Base-by-base conservation (phyloP, 1,140 invertebrate genomes). In the Sipha flava region DNA sequence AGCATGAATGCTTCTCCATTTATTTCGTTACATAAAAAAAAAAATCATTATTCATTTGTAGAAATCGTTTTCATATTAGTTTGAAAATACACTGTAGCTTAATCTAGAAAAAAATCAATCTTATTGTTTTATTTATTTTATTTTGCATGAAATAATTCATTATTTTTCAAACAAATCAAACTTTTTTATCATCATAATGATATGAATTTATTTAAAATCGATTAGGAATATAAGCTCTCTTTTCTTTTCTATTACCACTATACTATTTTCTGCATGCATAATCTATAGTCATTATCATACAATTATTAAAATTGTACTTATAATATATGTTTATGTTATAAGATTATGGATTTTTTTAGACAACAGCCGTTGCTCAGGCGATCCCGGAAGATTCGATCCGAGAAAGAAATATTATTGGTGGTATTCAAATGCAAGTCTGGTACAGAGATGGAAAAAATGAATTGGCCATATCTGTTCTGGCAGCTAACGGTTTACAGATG, bases 391-490 rank as follows among this genome's bases (percentile, higher is more conserved):
- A 93, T 88, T 86, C 91, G 68, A 90, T 90, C 5, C 89, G 91
- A 43, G 92, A 93, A 84, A 88, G 90, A 80, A 89, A 90, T 82
- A 90, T 94, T 79, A 90, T 89, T 37, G 92, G 92, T 23, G 88
- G 93, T 23, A 89, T 94, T 26, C 93, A 95, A 86, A 89, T 95
- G 81, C 93, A 95, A 86, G 90, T 95, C 23, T 94, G 92, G 90
- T 95, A 94, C 85, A 91, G 94, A 83, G 89, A 90, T 26, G 93
- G 94, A 82, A 88, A 92, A 45, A 90, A 89, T 81, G 93, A 94
- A 83, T 86, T 95, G 80, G 91, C 94, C 1, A 92, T 95, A 10
- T 92, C 93, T 5, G 89, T 95, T 34, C 89, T 95, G 84, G 93
- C 92, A 5, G 94, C 91, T 9, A 93, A 95, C 83, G 93, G 94